Conservation (phyloP, 2,797 vertebrate species). For the Micrastur ruficollis region DNA sequence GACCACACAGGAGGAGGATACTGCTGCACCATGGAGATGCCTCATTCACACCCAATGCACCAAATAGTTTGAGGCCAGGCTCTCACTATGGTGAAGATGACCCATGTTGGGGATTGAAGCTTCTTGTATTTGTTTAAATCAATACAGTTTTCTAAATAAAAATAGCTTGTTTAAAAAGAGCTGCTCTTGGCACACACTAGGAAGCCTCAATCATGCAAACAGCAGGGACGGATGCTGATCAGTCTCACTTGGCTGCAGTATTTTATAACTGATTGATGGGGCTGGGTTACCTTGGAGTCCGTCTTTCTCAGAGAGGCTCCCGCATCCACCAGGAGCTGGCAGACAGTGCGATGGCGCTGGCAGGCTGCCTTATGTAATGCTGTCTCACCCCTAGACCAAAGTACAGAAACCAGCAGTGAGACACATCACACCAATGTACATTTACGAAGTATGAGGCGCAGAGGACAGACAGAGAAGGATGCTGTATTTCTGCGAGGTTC, state of each 20-base stretch:
- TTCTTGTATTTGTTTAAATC: slow-evolving; percentile 7
- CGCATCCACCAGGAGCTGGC: slow-evolving; percentile 88
- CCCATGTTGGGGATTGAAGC: background rate
- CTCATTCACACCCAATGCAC: background rate
- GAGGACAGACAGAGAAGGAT: background rate
- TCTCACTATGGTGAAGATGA: background rate
- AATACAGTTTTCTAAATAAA: background rate
- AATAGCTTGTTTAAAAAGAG: background rate
- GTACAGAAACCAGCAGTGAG: slow-evolving; percentile 61
- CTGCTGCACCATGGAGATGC: background rate
- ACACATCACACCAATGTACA: background rate
- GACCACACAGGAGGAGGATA: background rate
- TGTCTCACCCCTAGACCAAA: slow-evolving; percentile 88
- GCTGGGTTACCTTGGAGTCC: slow-evolving; percentile 87
- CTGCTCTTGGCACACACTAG: background rate
- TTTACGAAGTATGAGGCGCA: background rate
- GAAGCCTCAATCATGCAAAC: background rate
- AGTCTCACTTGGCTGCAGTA: background rate
- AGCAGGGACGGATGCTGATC: background rate
- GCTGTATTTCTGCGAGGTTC: background rate
- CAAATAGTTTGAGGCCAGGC: background rate
- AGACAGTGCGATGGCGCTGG: slow-evolving; percentile 84
- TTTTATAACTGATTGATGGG: background rate
- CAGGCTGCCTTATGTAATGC: slow-evolving; percentile 93
- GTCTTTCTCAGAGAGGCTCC: slow-evolving; percentile 90